A percentile compares a stretch with the other conserved stretches of the same genome.
Evolutionary conservation across 2,797 vertebrate species (phyloP).

Genomic region (Esox lucius): DNA sequence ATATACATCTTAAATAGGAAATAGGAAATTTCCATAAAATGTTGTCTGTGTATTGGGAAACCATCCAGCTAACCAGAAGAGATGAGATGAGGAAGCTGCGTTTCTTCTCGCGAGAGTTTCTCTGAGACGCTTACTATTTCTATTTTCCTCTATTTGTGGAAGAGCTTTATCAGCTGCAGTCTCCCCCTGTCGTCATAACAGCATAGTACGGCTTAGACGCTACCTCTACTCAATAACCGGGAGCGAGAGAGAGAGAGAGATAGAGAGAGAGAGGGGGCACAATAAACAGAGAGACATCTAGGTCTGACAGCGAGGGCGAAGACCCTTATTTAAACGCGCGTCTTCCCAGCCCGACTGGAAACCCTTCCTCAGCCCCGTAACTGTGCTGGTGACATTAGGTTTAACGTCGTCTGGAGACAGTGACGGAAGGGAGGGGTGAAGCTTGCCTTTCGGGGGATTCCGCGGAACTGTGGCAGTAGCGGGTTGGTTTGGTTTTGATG

Average conservation of each 20-base stretch:
- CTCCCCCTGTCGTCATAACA: conserved; percentile 42
- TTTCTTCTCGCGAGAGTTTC: conserved; percentile 54
- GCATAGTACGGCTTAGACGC: conserved; percentile 17
- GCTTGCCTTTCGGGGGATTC: conserved; percentile 24
- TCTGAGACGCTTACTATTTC: background rate
- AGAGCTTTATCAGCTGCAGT: conserved; percentile 45
- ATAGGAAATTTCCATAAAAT: background rate
- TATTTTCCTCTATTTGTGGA: conserved; percentile 24
- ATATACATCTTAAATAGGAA: too few relatives aligned
- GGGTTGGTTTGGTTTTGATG: conserved; percentile 22
- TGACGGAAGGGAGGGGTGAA: conserved; percentile 27
- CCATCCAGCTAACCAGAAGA: background rate
- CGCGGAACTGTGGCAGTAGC: background rate
- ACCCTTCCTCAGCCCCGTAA: conserved; percentile 4
- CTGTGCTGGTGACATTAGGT: background rate
- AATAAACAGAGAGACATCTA: conserved; percentile 9
- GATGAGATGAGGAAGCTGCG: background rate
- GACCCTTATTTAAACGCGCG: conserved; percentile 22
- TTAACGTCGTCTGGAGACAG: conserved; percentile 45
- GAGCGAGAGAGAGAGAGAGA: conserved; percentile 2
- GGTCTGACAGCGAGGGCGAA: conserved; percentile 23
- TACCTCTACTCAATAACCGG: conserved; percentile 12
- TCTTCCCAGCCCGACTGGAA: conserved; percentile 6
- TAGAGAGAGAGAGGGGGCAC: too few relatives aligned
- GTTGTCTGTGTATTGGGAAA: background rate